Base-by-base conservation (phyloP, 2,113 vertebrate species). In the Oreotragus oreotragus region DNA sequence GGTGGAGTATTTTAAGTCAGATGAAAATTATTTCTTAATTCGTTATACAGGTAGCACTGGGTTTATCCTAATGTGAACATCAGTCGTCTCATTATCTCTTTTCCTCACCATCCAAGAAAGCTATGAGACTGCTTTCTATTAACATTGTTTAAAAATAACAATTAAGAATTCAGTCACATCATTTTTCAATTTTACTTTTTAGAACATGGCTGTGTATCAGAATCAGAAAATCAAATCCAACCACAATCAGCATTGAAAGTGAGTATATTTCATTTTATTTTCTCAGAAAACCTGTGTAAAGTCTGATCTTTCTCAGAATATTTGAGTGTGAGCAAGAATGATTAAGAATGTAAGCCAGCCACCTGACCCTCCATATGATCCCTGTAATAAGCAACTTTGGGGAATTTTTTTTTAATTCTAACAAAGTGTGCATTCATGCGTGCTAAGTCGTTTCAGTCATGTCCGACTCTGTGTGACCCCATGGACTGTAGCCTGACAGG, bases 181-280 rank as follows among this genome's bases (percentile, higher is more conserved):
- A 39, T 83, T 90, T 93, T 64, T 87, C 73, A 8, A 58, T 95
- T 97, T 97, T 92, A 47, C 62, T 97, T 97, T 96, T 96, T 91
- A 98, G 98, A 92, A 88, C 73, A 80, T 36, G 30, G 92, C 81
- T 91, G 21, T n/a, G 14, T 45, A 80, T 43, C 86, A 94, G 97
- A 94, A 94, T 95, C 94, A 88, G 97, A 98, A 96, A 94, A 88
- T 87, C 97, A 97, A 79, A 53, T 15, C 60, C 98, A 98, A 62
- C 89, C 60, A 21, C 97, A 96, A 9, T 97, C 96, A 84, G 85
- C 96, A 2, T 0, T 98, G 66, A 88, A 98, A 98, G 98, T 98
- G 80, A 98, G 98, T 95, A 4, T 49, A 81, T 64, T 77, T 93
- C 51, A 43, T 49, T 89, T 49, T 16, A 43, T 49, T 90, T 49